These are phyloP conservation scores for Argyra leucocephala DNA, from an alignment of 2,888 invertebrate species.

Conservation along the genomic window DNA sequence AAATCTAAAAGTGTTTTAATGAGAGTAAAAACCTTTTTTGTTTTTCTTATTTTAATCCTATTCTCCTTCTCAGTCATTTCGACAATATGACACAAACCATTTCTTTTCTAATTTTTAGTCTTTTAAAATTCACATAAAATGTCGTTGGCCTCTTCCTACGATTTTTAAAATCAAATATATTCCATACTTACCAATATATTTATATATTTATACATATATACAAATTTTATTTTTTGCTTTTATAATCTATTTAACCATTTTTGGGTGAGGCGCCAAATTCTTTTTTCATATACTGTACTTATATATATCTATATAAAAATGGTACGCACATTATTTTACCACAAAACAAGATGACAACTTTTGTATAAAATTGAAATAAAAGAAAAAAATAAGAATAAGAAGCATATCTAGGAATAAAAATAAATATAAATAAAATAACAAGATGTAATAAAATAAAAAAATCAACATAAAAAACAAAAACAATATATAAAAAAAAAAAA, in stretches of 20 bases:
- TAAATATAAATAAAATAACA: neutral
- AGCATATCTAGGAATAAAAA: neutral
- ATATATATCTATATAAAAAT: neutral
- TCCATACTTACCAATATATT: too few species aligned
- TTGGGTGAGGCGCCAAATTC: constrained; percentile 1
- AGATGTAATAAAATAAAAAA: neutral
- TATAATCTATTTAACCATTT: constrained; percentile 3
- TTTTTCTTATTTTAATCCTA: too few species aligned
- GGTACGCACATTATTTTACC: neutral
- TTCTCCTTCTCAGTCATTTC: too few species aligned
- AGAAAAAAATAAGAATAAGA: neutral
- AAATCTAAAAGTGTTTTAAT: too few species aligned
- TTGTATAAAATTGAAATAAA: neutral
- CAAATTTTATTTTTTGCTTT: neutral
- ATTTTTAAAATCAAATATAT: too few species aligned
- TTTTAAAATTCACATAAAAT: too few species aligned
- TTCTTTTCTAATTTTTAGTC: too few species aligned
- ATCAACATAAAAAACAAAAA: too few species aligned
- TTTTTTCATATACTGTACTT: neutral
- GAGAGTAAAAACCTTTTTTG: too few species aligned
- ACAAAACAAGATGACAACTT: neutral
- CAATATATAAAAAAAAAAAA: neutral
- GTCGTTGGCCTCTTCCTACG: too few species aligned
- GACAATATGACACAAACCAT: too few species aligned
- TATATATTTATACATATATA: too few species aligned